Base-by-base conservation (phyloP, 1,140 invertebrate species). In the Psix sp. region DNA sequence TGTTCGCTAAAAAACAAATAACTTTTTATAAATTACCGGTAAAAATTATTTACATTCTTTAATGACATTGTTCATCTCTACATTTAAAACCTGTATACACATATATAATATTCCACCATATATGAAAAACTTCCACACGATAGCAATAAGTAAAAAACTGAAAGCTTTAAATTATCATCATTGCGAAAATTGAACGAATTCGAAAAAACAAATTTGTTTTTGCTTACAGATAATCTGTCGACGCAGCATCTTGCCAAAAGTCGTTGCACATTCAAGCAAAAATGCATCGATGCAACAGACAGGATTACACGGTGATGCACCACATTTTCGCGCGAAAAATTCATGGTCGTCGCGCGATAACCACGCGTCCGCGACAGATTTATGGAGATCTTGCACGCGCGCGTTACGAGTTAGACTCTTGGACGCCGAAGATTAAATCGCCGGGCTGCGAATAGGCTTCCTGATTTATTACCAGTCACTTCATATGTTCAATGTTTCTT, bases 371-470 rank as follows among this genome's bases (percentile, higher is more conserved):
- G 20, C 13, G 42, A 56, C 57, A 62, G 24, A 70, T 62, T 70
- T 60, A 60, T 60, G 46, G 31, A 36, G 48, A 70, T 54, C 29
- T 52, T 15, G 45, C 56, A 24, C 4, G 11, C 39, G 36, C 33
- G 42, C 54, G 31, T 48, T 40, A 7, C 48, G 35, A 42, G 46
- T 46, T 33, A 52, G 56, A 70, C 66, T 60, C 48, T 60, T 35
- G 40, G 42, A 59, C 52, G 46, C 52, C 54, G 35, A 51, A 59
- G 46, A 68, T 68, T 59, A 68, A 68, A 68, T 51, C 65, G 65
- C 36, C 29, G 31, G 10, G 46, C 46, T 13, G 38, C 65, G 54
- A 59, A 68, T 45, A 59, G 45, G 36, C 54, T 51, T 13, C 16
- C 33, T 59, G 56, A 70, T 59, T 70, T 70, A 70, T 70, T 39